phyloP scores from a whole-genome alignment of 2,113 vertebrate genomes.

The Gallinago jamesoni region DNA sequence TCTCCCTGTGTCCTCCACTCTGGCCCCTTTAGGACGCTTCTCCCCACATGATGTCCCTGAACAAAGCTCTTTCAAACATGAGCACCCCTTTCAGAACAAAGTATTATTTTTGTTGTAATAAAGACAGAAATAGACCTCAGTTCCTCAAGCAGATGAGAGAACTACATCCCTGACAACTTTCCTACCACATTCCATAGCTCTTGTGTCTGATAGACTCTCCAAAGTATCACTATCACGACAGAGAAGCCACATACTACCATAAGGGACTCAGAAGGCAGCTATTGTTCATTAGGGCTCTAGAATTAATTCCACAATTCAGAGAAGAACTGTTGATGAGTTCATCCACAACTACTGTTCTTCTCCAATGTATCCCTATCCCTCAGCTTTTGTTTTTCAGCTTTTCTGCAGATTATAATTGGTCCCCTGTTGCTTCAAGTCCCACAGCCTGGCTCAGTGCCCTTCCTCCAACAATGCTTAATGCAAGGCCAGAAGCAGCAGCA shows the following conservation, averaged over 20 bases:
- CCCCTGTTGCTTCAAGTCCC: not conserved
- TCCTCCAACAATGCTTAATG: not conserved
- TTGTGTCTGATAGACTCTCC: not conserved
- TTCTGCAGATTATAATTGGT: not conserved
- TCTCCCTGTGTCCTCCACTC: not conserved
- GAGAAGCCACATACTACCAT: not conserved
- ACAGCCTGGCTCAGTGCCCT: not conserved
- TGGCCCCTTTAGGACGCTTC: not conserved
- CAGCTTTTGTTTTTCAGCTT: not conserved
- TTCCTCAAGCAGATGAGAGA: not conserved
- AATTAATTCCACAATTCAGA: not conserved
- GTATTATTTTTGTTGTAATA: not conserved
- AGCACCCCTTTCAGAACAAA: not conserved
- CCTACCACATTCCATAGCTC: not conserved
- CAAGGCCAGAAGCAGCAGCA: not conserved
- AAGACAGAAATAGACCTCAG: not conserved
- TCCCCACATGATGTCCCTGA: not conserved
- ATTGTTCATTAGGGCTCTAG: not conserved
- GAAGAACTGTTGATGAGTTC: not conserved
- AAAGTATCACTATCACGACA: not conserved
- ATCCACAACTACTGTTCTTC: not conserved
- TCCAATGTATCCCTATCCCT: not conserved
- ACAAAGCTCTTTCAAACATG: not conserved
- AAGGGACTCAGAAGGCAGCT: not conserved
- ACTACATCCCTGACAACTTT: not conserved